Evolutionary conservation across 2,113 vertebrate genomes (phyloP).

Genomic region (Dendropsophus ebraccatus): DNA sequence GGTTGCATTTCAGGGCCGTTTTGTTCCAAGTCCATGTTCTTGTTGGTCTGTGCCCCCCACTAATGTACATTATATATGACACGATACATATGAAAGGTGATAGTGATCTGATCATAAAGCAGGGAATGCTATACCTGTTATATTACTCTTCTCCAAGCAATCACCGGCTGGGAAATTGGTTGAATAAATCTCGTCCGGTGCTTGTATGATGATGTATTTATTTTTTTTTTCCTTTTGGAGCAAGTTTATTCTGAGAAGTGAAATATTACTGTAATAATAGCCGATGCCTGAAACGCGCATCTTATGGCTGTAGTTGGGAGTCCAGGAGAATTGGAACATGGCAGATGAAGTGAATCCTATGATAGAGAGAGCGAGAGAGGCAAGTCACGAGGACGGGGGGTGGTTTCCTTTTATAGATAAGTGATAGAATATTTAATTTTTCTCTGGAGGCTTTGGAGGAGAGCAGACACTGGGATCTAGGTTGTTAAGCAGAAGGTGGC

Average conservation of each 20-base stretch:
- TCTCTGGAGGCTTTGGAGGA: constrained; percentile 19
- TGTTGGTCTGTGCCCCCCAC: neutral
- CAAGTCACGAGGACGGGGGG: constrained; percentile 34
- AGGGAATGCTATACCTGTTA: neutral
- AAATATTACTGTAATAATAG: neutral
- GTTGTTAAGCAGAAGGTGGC: constrained; percentile 17
- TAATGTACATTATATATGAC: neutral
- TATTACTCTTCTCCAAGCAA: neutral
- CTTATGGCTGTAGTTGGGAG: neutral
- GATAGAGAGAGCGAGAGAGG: neutral
- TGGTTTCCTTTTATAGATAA: constrained; percentile 44
- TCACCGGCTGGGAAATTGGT: neutral
- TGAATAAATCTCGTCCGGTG: neutral
- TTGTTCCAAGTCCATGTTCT: neutral
- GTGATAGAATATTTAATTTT: constrained; percentile 37
- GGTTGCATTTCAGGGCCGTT: neutral
- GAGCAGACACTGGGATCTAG: neutral
- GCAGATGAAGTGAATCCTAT: constrained; percentile 8
- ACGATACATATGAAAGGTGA: neutral
- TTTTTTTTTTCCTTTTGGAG: neutral
- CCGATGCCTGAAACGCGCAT: neutral
- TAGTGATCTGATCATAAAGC: neutral
- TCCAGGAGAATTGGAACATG: neutral
- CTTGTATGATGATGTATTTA: neutral
- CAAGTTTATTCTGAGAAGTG: neutral